phyloP scores from a whole-genome alignment of 2,888 invertebrate species.

The Chrysolina haemoptera region DNA sequence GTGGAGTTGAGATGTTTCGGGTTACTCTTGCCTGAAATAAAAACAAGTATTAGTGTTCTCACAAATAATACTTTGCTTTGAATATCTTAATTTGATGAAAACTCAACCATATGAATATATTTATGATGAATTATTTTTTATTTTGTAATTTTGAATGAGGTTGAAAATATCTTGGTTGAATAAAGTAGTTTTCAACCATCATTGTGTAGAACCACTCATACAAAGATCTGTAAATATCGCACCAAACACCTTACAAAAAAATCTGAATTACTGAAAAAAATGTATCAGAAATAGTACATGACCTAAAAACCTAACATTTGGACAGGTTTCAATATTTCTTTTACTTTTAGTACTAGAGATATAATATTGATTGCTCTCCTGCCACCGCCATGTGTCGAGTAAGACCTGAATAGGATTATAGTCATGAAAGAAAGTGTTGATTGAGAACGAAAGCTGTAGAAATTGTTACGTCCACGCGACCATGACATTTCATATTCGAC shows the following conservation, averaged over 20 bases:
- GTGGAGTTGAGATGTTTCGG: conserved; percentile 71
- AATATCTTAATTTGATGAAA: no score
- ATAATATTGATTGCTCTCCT: conserved; percentile 13
- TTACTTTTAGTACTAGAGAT: not conserved
- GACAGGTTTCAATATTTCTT: not conserved
- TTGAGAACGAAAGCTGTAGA: conserved; percentile 6
- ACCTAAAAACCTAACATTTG: no score
- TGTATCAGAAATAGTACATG: no score
- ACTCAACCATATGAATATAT: no score
- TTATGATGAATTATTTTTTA: no score
- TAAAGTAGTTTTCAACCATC: no score
- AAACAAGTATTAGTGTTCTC: not conserved
- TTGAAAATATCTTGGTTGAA: no score
- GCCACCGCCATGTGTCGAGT: conserved; percentile 12
- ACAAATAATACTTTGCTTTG: not conserved
- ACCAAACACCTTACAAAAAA: no score
- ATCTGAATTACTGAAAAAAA: no score
- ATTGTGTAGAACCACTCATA: no score
- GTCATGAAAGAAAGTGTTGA: conserved; percentile 5
- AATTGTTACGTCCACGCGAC: conserved; percentile 6
- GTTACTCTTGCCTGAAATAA: conserved; percentile 73
- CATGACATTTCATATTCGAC: not conserved
- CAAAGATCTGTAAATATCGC: no score
- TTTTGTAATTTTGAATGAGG: no score
- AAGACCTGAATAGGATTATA: conserved; percentile 14